Base-by-base conservation (phyloP, 2,888 invertebrate species). In the Camptogramma bilineatum region DNA sequence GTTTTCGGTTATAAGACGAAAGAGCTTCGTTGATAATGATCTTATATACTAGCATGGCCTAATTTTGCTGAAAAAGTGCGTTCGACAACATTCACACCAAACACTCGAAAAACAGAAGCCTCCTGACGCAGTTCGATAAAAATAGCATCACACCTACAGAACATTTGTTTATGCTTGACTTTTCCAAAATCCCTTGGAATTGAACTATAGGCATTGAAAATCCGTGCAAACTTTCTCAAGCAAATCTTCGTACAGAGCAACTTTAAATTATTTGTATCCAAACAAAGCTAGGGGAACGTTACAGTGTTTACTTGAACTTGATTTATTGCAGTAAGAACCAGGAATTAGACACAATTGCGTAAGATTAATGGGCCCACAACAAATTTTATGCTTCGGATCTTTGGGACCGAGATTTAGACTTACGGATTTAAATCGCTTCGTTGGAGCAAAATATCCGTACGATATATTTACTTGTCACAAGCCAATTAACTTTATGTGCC, bases 291-390 rank as follows among this genome's bases (percentile, higher is more conserved):
- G 62, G 58, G 56, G 55, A 46, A 65, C 62, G 65, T 66, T 69
- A 68, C 68, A 72, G 66, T 74, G 70, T 73, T 80, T 82, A 81
- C 78, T 83, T 78, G 53, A 60, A 74, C 78, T 83, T 87, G 87
- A 88, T 88, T 87, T 88, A 88, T 87, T 84, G 83, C 78, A 75
- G 83, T 81, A 84, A 85, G 84, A 79, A 80, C 76, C 77, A 77
- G 81, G 85, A 86, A 87, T 87, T 86, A 86, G 85, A 84, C 83
- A 87, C 86, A 87, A 86, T 86, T 87, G 86, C 83, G 72, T 79
- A 84, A 86, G 88, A 88, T 88, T 87, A 88, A 88, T 87, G 85
- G 77, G 76, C 68, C 82, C 82, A 82, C 82, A 81, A 76, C 81
- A 79, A 83, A 82, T 87, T 87, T 84, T 82, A 84, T 82, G 83